phyloP scores from a whole-genome alignment of 2,113 vertebrate genomes.

The Irena cyanogastra region DNA sequence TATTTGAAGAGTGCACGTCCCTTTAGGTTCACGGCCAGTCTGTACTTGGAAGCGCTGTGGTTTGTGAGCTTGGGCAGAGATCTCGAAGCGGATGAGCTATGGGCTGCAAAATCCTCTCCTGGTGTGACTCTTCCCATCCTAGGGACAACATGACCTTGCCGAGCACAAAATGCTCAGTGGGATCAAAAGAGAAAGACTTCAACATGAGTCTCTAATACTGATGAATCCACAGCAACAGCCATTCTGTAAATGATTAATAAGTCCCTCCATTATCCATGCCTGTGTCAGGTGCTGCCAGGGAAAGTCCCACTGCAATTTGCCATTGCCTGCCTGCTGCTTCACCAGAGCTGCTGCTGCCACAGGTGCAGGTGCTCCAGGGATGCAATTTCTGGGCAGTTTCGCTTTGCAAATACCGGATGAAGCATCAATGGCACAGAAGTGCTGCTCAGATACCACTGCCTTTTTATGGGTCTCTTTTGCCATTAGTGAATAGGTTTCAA shows the following conservation, averaged over 20 bases:
- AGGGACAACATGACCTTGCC: neutral
- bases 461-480: neutral
- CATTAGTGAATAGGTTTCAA: neutral
- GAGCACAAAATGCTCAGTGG: neutral
- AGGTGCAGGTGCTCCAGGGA: neutral
- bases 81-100: neutral
- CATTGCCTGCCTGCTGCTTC: neutral
- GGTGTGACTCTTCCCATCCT: neutral
- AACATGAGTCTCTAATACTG: neutral
- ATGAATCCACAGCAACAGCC: neutral
- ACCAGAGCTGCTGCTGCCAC: neutral
- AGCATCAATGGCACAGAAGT: neutral
- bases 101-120: neutral
- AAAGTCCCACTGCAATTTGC: neutral
- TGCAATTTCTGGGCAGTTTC: neutral
- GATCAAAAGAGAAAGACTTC: neutral
- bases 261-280: conserved; percentile 14
- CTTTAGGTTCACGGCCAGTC: neutral
- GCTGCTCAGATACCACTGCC: neutral
- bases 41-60: fast-evolving
- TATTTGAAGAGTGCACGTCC: fast-evolving
- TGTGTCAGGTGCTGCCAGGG: neutral
- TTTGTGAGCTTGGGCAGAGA: neutral
- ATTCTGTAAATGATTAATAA: conserved; percentile 47
- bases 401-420: neutral